Evolutionary conservation across 2,797 vertebrate genomes (phyloP), one percentile per base, ranked within the genome.

Genomic region (Pseudochaenichthys georgianus): DNA sequence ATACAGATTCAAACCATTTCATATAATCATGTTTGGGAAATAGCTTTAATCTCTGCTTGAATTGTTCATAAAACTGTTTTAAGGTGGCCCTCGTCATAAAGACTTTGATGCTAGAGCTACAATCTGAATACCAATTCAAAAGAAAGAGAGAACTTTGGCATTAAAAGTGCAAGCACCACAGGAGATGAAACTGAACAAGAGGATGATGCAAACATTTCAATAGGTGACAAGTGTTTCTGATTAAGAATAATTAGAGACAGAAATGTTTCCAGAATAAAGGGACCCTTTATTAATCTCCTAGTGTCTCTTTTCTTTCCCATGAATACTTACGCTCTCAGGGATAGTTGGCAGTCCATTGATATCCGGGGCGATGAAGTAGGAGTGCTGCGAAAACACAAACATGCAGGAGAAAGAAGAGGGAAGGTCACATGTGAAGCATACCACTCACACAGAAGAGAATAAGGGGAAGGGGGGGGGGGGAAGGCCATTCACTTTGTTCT

Each of bases 321-420:
- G 80, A 85, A 92, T 93, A 98, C 98, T 98, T 93, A 99, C 98
- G 78, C 95, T 99, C 96, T 99, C 98, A 54, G 98, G 98, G 91
- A 99, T 98, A 60, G 98, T 98, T 88, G 98, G 98, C 85, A 99
- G 96, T 94, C 97, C 96, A 93, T 96, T 96, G 91, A 96, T 79
- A 94, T 99, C 97, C 84, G 98, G 98, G 89, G 96, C 96, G 92
- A 99, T 96, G 96, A 99, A 99, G 94, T 95, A 98, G 23, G 96
- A 97, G 92, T 99, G 97, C 98, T 99, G 87, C 63, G 34, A 82
- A 92, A 89, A 93, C 85, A 94, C 82, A 92, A 88, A 93, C 88
- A 92, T 65, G 77, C 63, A 71, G 87, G 85, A 88, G 83, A 88
- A 63, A 88, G 84, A 88, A 87, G 72, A 90, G 82, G 63, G 85